Base-by-base conservation (phyloP, 64 coral and sea anemone species). In the Platygyra sinensis region DNA sequence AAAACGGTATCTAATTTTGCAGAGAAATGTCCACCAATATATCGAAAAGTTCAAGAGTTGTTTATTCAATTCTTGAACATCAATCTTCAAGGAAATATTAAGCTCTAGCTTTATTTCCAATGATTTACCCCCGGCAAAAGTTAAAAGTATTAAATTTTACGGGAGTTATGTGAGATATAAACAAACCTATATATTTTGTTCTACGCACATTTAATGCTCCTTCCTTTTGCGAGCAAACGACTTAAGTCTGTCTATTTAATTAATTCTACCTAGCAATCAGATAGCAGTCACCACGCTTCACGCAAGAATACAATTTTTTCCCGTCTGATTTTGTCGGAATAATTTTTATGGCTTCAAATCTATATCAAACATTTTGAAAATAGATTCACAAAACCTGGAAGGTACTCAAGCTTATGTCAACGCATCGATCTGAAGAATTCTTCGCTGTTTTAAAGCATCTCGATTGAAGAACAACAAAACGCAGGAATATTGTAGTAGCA, bases 1-100 rank as follows among this genome's bases (percentile, higher is more conserved):
- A 75, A 75, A 49, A 75, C 33, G 73, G 73, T 75, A 75, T 75
- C 73, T 75, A 75, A 75, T 75, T 75, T 72, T 72, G 69, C 69
- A 8, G 69, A 72, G 69, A 72, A 25, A 72, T 31, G 31, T 72
- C n/a, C 69, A 72, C 69, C 69, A 25, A 72, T 72, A 72, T 31
- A 72, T 30, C 0, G 69, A 72, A n/a, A 72, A 72, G 69, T 72
- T 72, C 69, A 8, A 72, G 24, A 24, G 27, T 28, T 31, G 69
- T 5, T 72, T 72, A 31, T 72, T 72, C 69, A n/a, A n/a, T n/a
- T n/a, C n/a, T n/a, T n/a, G n/a, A n/a, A n/a, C 3, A 12, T 72
- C 69, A 72, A 27, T 72, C 42, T 46, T 46, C 42, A 46, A 46
- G 42, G 42, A 46, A 46, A 5, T 46, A 46, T 46, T 46, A 46